phyloP scores from a whole-genome alignment of 2,888 invertebrate genomes.

The Dryobotodes eremita region DNA sequence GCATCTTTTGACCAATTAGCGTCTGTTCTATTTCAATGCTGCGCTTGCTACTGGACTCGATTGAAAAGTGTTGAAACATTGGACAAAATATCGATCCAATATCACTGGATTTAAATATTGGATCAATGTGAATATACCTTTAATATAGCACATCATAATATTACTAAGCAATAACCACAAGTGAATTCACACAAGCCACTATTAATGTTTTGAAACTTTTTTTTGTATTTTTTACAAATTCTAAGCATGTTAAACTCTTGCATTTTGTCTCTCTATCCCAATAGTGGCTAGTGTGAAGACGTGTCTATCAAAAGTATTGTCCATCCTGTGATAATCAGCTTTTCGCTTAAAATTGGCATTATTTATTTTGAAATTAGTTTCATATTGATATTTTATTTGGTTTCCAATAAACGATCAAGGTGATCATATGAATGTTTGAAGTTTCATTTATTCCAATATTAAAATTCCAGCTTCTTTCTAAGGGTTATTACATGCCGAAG shows the following conservation, averaged over 20 bases:
- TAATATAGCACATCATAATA: neutral
- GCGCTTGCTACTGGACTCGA: neutral
- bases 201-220: neutral
- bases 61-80: neutral
- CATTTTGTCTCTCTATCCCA: neutral
- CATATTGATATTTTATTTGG: conserved; percentile 54
- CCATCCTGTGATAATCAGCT: conserved; percentile 59
- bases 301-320: conserved; percentile 48
- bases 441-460: conserved; percentile 40
- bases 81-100: neutral
- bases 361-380: conserved; percentile 67
- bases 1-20: neutral
- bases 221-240: neutral
- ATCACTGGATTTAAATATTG: neutral
- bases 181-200: neutral
- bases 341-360: conserved; percentile 43
- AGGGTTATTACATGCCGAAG: neutral
- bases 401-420: conserved; percentile 70
- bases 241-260: neutral
- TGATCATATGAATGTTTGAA: conserved; percentile 32
- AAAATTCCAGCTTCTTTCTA: neutral
- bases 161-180: neutral
- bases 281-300: conserved; percentile 15
- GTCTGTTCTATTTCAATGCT: neutral
- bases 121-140: neutral